Evolutionary conservation across 1,140 invertebrate genomes (phyloP), one percentile per base, ranked within the genome.

Genomic region (Zaprionus nigranus): DNA sequence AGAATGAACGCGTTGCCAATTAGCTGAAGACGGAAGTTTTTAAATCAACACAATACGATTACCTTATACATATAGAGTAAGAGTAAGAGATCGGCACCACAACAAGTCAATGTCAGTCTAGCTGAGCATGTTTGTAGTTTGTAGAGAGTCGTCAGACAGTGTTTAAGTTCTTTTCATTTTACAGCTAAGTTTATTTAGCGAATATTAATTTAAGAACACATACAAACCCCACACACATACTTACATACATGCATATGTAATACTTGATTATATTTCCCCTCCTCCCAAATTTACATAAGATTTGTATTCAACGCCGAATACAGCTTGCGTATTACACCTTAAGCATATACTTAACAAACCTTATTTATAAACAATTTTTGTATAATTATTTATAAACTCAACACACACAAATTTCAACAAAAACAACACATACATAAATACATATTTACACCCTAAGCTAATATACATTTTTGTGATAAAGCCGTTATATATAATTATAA

Each of bases 381-480:
- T n/a, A 71, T 26, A 64, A 43, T 60, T 71, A 70, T 75, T 70
- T 70, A 70, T 64, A 71, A 64, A 51, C 11, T 60, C 46, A 30
- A 30, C 40, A 74, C 56, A 57, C 49, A 57, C 38, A 62, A 56
- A 24, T 40, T 13, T 49, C 61, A 58, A 51, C 54, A 64, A 58
- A 53, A 78, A 51, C 54, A 64, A 58, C 49, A 78, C 65, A 82
- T 64, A 64, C 49, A 60, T n/a, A n/a, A n/a, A n/a, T 51, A 74
- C 28, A 75, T 71, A 75, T 75, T 66, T 71, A 83, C 54, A 78
- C 62, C 36, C 56, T 87, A 87, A 90, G 83, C 43, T 81, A 88
- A 76, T 56, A 87, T 88, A 81, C 57, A 88, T 87, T 88, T 87
- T 88, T 87, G 84, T 87, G 84, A 87, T 87, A 87, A 87, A 87